Base-by-base conservation (phyloP, 2,797 vertebrate species). In the Bryconaethiops microstoma region DNA sequence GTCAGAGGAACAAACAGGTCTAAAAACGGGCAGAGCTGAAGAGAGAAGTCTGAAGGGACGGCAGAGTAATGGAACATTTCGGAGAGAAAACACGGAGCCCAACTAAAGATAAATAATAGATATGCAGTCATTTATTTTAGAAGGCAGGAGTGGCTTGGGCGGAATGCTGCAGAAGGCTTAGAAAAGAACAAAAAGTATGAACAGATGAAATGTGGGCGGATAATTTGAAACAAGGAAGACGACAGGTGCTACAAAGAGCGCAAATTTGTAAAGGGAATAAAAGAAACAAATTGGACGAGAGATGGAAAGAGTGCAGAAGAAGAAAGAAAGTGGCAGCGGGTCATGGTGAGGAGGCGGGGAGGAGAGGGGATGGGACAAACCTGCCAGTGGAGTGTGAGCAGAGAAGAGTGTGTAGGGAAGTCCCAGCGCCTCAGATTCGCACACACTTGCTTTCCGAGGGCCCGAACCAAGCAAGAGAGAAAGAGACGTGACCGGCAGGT, bases 391-490 rank as follows among this genome's bases (percentile, higher is more conserved):
- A 93, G 92, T 93, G 94, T 89, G 93, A 94, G 94, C 94, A 95
- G 94, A 92, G 94, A 93, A 94, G 93, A 93, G 92, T 95, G 94
- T 95, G 94, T 93, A 94, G 94, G 93, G 92, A 94, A 93, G 93
- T 95, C 94, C 92, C 91, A 94, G 93, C 92, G 93, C 93, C 94
- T 94, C 93, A 94, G 94, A 95, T 92, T 95, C 93, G 93, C 91
- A 94, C 92, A 94, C 93, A 90, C 90, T 93, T 92, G 92, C 93
- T 95, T 94, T 95, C 94, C 93, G 94, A 92, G 92, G 93, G 93
- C 92, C 94, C 93, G 94, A 95, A 94, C 93, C 95, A 95, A 95
- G 94, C 94, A 94, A 94, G 93, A 93, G 90, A 95, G 93, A 95
- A 93, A 96, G 92, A 92, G 92, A 94, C 90, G 87, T 94, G 93